Base-by-base conservation (phyloP, 2,797 vertebrate genomes). In the Botia kubotai region DNA sequence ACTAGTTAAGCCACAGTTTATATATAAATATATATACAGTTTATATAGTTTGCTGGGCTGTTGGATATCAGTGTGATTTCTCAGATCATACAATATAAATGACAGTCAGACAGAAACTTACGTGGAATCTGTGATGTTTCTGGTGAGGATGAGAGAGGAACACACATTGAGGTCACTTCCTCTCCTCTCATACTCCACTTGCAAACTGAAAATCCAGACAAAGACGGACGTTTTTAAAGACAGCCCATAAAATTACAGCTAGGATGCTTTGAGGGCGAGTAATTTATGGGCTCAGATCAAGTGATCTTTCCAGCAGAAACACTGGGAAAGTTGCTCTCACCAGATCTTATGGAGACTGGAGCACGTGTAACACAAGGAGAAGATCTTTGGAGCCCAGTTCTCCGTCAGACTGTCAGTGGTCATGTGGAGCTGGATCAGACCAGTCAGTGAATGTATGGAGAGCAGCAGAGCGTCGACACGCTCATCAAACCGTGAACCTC, bases 351-450 rank as follows among this genome's bases (percentile, higher is more conserved):
- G 33, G 0, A 77, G 75, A 46, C 65, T 69, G 52, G 52, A 36
- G 33, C 33, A 77, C 0, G 33, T 21, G 2, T 69, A 21, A 48
- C 75, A 69, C 75, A 77, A 11, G 4, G 52, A 69, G 19, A 77
- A 8, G 65, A 77, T 77, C 65, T 77, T 77, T n/a, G 21, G 21
- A 14, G 52, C 16, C 65, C 66, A 69, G 65, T n/a, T 48, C 11
- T 48, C 16, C n/a, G 65, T 58, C 75, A 77, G 21, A 21, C 33
- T 43, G 50, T 23, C 16, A 0, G 21, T 77, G 1, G 0, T 68
- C 10, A 77, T 4, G 6, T 58, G 10, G 2, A 69, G 8, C 16
- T 77, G 19, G 2, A 10, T 68, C 17, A 77, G 53, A 58, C 16
- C 75, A 58, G 65, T 17, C n/a, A 77, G 4, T 0, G 75, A 69